Conservation (phyloP, 2,113 vertebrate genomes). For the Leucosticte australis region DNA sequence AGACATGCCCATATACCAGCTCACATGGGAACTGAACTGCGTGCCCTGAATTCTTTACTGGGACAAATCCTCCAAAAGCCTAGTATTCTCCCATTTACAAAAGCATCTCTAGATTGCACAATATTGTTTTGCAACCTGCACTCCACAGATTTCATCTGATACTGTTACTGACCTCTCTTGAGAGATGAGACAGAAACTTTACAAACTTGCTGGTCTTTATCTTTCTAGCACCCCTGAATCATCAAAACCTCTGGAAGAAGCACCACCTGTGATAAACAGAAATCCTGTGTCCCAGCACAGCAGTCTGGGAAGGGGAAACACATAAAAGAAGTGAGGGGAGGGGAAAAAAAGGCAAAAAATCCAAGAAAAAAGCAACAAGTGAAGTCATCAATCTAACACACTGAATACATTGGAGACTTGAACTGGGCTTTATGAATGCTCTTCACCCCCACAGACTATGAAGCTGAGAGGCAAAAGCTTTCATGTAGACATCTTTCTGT, state of each 20-base stretch:
- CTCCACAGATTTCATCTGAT: neutral
- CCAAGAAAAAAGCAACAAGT: rapidly evolving
- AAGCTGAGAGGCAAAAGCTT: neutral
- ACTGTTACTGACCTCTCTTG: neutral
- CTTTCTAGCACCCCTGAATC: neutral
- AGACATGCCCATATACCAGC: neutral
- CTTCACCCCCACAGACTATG: neutral
- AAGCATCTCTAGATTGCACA: neutral
- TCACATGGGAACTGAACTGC: neutral
- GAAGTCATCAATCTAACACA: neutral
- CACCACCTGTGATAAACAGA: neutral
- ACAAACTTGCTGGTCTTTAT: neutral
- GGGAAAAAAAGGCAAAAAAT: too few relatives aligned
- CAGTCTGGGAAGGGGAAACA: neutral
- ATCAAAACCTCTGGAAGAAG: neutral
- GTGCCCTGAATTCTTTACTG: neutral
- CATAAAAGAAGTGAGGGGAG: neutral
- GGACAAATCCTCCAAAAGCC: neutral
- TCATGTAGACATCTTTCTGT: neutral
- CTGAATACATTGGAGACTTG: neutral
- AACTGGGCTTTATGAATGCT: neutral
- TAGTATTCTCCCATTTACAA: neutral
- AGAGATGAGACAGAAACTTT: neutral
- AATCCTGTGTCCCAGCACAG: neutral
- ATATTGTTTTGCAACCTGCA: neutral